These are phyloP conservation scores for Dendrolimus houi DNA, from an alignment of 2,888 invertebrate species.

Conservation along the genomic window DNA sequence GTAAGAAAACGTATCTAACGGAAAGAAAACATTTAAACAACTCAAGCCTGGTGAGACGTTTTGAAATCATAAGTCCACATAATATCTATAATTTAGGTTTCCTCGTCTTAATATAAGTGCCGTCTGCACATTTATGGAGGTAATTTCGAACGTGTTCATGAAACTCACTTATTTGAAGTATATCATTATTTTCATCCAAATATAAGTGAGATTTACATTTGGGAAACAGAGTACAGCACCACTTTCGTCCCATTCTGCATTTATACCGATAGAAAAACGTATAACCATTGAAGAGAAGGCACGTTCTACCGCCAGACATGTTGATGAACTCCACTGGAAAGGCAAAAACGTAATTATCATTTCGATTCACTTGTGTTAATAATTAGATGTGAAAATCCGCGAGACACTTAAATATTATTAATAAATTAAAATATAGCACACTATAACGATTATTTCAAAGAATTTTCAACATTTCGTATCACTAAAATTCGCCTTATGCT, in stretches of 20 bases:
- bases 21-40: too few relatives aligned
- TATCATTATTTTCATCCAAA: slow-evolving; percentile 22
- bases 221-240: slow-evolving; percentile 46
- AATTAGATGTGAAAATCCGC: too few relatives aligned
- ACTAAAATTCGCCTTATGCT: too few relatives aligned
- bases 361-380: not conserved
- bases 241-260: slow-evolving; percentile 30
- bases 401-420: too few relatives aligned
- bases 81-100: not conserved
- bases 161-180: slow-evolving; percentile 14
- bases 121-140: slow-evolving; percentile 23
- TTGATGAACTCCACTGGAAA: slow-evolving; percentile 32
- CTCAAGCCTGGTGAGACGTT: too few relatives aligned
- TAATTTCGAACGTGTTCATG: slow-evolving; percentile 25
- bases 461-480: too few relatives aligned
- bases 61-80: too few relatives aligned
- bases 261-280: slow-evolving; percentile 45
- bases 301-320: slow-evolving; percentile 32
- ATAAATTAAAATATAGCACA: too few relatives aligned
- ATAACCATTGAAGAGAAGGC: slow-evolving; percentile 29
- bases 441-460: too few relatives aligned
- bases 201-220: slow-evolving; percentile 38
- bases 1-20: too few relatives aligned
- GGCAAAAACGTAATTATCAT: not conserved
- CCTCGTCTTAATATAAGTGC: slow-evolving; percentile 18